phyloP scores from a whole-genome alignment of 2,888 invertebrate genomes.

The Hartigia nigra region DNA sequence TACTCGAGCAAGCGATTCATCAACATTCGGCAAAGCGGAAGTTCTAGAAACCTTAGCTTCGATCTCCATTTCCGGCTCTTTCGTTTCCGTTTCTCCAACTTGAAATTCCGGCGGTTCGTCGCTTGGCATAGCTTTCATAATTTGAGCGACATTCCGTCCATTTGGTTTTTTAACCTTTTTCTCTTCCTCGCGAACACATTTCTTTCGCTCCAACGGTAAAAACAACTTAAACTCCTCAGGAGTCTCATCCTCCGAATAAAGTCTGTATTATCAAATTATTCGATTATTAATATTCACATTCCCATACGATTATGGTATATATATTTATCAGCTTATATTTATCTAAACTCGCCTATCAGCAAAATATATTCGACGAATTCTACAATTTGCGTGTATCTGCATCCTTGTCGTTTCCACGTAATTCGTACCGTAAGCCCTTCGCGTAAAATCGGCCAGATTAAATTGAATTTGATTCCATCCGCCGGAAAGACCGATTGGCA shows the following conservation, averaged over 20 bases:
- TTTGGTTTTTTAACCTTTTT: conserved; percentile 4
- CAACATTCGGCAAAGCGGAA: not conserved
- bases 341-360: conserved; percentile 69
- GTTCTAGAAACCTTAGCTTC: not conserved
- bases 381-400: conserved; percentile 95
- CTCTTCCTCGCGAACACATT: conserved; percentile 13
- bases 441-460: conserved; percentile 93
- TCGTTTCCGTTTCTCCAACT: not conserved
- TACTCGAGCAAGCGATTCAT: not conserved
- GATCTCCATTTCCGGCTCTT: not conserved
- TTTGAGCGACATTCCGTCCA: not conserved
- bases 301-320: not conserved
- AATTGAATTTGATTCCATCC: conserved; percentile 98
- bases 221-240: conserved; percentile 96
- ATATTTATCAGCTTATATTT: not conserved
- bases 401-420: conserved; percentile 92
- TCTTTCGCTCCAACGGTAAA: conserved; percentile 80
- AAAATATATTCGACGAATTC: conserved; percentile 89
- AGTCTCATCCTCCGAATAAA: conserved; percentile 94
- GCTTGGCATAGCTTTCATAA: conserved; percentile 5
- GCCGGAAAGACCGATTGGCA: conserved; percentile 94
- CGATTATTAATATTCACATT: not conserved
- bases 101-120: conserved; percentile 22
- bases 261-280: conserved; percentile 67
- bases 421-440: conserved; percentile 95